A percentile compares a stretch with the other conserved stretches of the same genome.
phyloP scores from a whole-genome alignment of 2,888 invertebrate species.

The Theristus sp. region DNA sequence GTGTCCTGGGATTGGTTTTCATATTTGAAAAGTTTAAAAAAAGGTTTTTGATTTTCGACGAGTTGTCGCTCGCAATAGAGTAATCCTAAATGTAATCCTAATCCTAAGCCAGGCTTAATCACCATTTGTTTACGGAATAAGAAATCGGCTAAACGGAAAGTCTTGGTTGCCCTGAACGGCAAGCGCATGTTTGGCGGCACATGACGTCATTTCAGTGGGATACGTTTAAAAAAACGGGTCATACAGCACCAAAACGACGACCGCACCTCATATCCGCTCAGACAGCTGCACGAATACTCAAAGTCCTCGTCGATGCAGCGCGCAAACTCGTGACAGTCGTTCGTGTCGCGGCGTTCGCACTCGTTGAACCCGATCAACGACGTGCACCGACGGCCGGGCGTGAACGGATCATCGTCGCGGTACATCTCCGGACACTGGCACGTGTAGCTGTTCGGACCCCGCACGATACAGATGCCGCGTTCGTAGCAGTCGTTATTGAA shows the following conservation, averaged over 20 bases:
- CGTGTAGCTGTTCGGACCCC: conserved; percentile 16
- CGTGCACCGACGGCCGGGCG: background rate
- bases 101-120: too few relatives aligned
- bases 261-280: background rate
- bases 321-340: background rate
- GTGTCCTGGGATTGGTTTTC: conserved; percentile 19
- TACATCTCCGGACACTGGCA: conserved; percentile 24
- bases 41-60: too few relatives aligned
- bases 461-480: conserved; percentile 16
- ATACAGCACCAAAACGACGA: too few relatives aligned
- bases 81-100: too few relatives aligned
- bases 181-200: too few relatives aligned
- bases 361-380: background rate
- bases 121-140: too few relatives aligned
- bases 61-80: too few relatives aligned
- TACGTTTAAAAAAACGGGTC: too few relatives aligned
- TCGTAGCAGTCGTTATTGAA: conserved; percentile 25
- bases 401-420: conserved; percentile 12
- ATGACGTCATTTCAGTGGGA: too few relatives aligned
- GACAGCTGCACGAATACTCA: background rate
- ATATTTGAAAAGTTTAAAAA: too few relatives aligned
- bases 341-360: background rate
- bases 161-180: too few relatives aligned
- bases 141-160: too few relatives aligned
- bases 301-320: background rate